Percentiles rank a stretch among this genome's conserved stretches.
phyloP scores from a whole-genome alignment of 2,113 vertebrate species.

The Gallinago paraguaiae region DNA sequence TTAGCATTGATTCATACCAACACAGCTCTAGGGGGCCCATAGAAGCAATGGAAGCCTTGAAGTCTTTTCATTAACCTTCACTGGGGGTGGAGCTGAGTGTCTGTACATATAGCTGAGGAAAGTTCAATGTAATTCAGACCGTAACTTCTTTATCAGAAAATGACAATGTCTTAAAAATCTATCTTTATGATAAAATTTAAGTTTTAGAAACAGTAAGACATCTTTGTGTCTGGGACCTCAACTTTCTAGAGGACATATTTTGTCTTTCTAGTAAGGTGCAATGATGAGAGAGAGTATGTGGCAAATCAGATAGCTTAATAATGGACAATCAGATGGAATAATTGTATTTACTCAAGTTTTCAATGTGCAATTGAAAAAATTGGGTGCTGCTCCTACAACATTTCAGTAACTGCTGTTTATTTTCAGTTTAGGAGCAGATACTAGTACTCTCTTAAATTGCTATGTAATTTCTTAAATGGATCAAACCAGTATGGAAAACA shows the following conservation, averaged over 20 bases:
- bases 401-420: neutral
- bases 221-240: neutral
- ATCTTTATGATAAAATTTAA: neutral
- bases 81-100: neutral
- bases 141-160: neutral
- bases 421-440: neutral
- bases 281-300: neutral
- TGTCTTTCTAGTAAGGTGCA: neutral
- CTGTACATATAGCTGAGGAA: neutral
- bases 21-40: neutral
- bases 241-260: neutral
- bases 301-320: neutral
- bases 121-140: neutral
- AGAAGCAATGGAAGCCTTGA: neutral
- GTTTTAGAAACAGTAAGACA: neutral
- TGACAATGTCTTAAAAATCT: neutral
- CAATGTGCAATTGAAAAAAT: neutral
- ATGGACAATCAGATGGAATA: neutral
- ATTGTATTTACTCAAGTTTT: neutral
- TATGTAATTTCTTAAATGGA: neutral
- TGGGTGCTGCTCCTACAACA: neutral
- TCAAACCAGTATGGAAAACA: neutral
- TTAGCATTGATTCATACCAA: neutral
- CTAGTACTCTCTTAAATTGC: neutral
- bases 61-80: neutral